Conservation (phyloP, 2,113 vertebrate genomes). For the Oryzias javanicus region DNA sequence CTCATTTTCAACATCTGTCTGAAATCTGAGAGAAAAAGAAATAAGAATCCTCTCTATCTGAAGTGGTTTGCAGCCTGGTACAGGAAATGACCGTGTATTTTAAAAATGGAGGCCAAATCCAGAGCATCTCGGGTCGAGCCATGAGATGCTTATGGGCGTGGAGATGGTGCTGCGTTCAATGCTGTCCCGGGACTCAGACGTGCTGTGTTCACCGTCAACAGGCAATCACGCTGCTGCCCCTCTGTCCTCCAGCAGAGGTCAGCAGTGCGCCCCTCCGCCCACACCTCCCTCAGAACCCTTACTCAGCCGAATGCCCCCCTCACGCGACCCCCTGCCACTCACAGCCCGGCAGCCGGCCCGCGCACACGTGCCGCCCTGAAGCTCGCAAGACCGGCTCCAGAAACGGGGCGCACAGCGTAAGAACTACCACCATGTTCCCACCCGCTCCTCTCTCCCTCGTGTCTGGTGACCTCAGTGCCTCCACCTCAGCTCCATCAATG, state of each 20-base stretch:
- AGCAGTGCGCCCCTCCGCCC: conserved; percentile 89
- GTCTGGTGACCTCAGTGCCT: background rate
- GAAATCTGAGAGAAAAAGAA: too few species aligned
- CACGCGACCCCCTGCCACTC: conserved; percentile 83
- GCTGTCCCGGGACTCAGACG: conserved; percentile 13
- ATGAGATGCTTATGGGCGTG: background rate
- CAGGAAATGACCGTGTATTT: background rate
- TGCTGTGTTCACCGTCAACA: conserved; percentile 54
- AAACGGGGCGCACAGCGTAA: conserved; percentile 93
- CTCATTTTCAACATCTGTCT: too few species aligned
- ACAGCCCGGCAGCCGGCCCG: conserved; percentile 79
- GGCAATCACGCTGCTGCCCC: conserved; percentile 49
- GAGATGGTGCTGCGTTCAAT: background rate
- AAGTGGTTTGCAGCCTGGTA: too few species aligned
- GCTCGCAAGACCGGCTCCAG: conserved; percentile 88
- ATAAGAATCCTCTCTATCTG: too few species aligned
- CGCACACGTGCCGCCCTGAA: conserved; percentile 84
- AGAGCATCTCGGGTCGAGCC: background rate
- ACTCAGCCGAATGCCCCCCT: conserved; percentile 80
- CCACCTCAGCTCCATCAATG: background rate
- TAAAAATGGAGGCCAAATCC: background rate
- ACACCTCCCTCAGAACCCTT: conserved; percentile 93
- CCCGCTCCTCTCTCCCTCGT: background rate
- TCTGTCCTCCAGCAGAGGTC: conserved; percentile 78
- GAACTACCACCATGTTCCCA: conserved; percentile 56